Evolutionary conservation across 2,797 vertebrate genomes (phyloP), one percentile per base, ranked within the genome.

Genomic region (Erpetoichthys calabaricus): DNA sequence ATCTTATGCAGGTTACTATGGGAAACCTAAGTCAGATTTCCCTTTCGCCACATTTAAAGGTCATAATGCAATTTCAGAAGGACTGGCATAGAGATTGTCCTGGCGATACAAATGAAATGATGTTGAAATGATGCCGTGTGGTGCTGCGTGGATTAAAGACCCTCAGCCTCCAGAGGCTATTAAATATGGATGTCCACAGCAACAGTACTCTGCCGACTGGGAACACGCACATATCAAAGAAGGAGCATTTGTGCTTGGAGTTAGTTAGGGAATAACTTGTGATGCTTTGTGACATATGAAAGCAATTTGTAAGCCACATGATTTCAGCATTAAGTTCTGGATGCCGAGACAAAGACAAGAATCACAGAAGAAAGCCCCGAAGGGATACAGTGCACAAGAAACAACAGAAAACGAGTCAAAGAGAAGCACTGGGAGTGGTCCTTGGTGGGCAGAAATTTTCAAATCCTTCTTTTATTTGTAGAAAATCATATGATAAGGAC

Each of bases 281-380:
- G 5, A 54, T 44, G 25, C 51, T 53, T 54, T 41, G 7, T 52
- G 58, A 42, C 25, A 47, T 46, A 54, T 54, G 53, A 42, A 47
- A 59, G 45, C 58, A 6, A 47, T 54, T 42, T 54, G 53, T 42
- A 54, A 42, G 53, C 53, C 44, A 25, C 54, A 45, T 59, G 58
- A 59, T 59, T 52, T 59, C 3, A 42, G 54, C 58, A 59, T 59
- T 25, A 59, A 5, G 54, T 59, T 54, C 25, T 53, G 44, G 45
- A 44, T 42, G 42, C 51, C 46, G 7, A n/a, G 58, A 53, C 58
- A 9, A 8, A 8, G 51, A 42, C 47, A 45, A 54, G 47, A 57
- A 42, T 46, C 10, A 6, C 44, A 41, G 52, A 42, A 7, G 8
- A 59, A 47, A 53, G 8, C 45, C 53, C 45, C 56, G 5, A 50